phyloP scores from a whole-genome alignment of 2,113 vertebrate genomes.

The Microtus ochrogaster region DNA sequence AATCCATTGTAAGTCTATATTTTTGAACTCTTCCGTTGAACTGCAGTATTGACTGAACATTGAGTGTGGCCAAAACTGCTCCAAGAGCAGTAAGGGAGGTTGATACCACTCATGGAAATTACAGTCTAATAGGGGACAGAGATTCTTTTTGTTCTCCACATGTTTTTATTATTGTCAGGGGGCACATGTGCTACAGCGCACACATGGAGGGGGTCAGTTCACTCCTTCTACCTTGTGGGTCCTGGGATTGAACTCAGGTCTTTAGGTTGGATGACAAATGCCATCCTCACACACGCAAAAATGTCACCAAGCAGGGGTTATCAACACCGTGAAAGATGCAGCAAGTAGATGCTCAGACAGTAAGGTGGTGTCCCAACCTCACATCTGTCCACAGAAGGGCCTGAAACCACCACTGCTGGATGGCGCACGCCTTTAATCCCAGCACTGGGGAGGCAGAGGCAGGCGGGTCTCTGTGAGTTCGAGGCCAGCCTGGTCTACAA shows the following conservation, averaged over 20 bases:
- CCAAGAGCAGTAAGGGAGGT: fast-evolving
- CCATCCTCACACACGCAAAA: background rate
- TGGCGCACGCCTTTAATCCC: no score
- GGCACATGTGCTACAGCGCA: background rate
- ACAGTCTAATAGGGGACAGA: background rate
- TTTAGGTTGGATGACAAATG: background rate
- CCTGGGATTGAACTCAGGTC: background rate
- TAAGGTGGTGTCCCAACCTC: background rate
- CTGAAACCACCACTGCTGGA: background rate
- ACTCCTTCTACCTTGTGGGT: background rate
- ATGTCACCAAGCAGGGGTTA: background rate
- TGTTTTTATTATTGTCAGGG: background rate
- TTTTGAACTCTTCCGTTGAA: background rate
- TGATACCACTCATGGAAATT: background rate
- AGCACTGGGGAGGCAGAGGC: no score
- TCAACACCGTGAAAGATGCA: background rate
- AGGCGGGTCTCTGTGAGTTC: no score
- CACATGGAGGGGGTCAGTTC: background rate
- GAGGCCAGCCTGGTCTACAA: no score
- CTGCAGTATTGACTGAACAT: background rate
- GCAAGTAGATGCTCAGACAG: background rate
- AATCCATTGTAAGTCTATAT: background rate
- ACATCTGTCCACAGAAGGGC: background rate
- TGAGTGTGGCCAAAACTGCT: no score
- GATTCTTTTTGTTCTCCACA: background rate